Evolutionary conservation across 2,888 invertebrate genomes (phyloP), one percentile per base, ranked within the genome.

Genomic region (Oligia latruncula): DNA sequence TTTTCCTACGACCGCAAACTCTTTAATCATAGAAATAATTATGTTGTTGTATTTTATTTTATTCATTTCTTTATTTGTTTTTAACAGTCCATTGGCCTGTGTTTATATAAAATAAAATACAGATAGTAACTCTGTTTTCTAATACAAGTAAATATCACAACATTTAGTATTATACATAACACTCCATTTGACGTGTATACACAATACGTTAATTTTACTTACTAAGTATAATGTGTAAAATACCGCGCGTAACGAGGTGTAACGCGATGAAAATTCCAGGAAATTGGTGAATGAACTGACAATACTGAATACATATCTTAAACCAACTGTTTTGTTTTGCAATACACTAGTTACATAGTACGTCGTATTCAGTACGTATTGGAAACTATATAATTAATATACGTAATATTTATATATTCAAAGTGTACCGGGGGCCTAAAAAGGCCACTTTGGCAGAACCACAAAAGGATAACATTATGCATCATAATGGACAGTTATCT

Each of bases 231-330:
- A 40, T 23, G n/a, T 64, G n/a, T 17, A 29, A 58, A 2, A n/a
- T 17, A 40, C 15, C 2, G 9, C 17, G n/a, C 29, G 23, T 52
- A 29, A 74, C 23, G n/a, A 2, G 40, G 13, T 4, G 77, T 77
- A 40, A 29, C 23, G 23, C 35, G n/a, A 52, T 15, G 17, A 55
- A 46, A 76, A 67, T 55, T 82, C 67, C 46, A 23, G n/a, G 35
- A 62, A 82, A 82, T 46, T 23, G 52, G 5, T 77, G 66, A 80
- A 82, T 67, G 60, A 67, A 77, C 35, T 55, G n/a, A 17, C n/a
- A 66, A 52, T 66, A 35, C n/a, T 35, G 23, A 15, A 70, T 8
- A 13, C 8, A 40, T 8, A 17, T 65, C 13, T 65, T 29, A 40
- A 49, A n/a, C 15, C 55, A 64, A 11, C 29, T 49, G 46, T 52